Base-by-base conservation (phyloP, 2,113 vertebrate species). In the Platichthys flesus region DNA sequence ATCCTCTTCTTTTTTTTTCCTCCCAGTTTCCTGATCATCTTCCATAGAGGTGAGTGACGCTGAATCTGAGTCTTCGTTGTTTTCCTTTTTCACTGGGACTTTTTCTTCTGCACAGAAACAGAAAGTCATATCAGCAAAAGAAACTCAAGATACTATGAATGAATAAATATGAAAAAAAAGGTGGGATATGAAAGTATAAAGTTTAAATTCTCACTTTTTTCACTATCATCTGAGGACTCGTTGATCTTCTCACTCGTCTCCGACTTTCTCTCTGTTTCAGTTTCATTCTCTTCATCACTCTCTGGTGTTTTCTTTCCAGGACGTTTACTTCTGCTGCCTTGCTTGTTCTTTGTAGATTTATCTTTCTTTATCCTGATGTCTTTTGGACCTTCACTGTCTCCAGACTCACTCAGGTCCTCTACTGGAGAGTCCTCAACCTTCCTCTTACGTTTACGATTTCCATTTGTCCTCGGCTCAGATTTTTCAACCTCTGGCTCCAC, bases 1-100 rank as follows among this genome's bases (percentile, higher is more conserved):
- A 3, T 57, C 65, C 13, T 54, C 82, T 63, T 69, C 15, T 3
- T 52, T 12, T 0, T 87, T 82, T 59, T 26, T 57, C 4, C 7
- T 59, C 16, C 1, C 45, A 16, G 52, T 42, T 1, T 87, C 70
- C 24, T 78, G 37, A 4, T 93, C 84, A 3, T 92, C 93, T 0
- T 94, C 90, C 79, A 93, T 23, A 64, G 94, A 94, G 2, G 80
- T 71, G 14, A 92, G 87, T 49, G 92, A 93, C 2, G 91, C 93
- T 9, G 90, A 92, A 86, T 94, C 92, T 0, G 93, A 88, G 57
- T 90, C 89, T 1, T 69, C 4, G 16, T 77, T 58, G 0, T 70
- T 13, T 10, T 59, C 71, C 60, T 65, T 78, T 57, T 81, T 57
- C 8, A 4, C 55, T 0, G 6, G n/a, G 2, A 12, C 52, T 5